These are phyloP conservation scores for Zaprionus lineosus DNA, from an alignment of 2,888 invertebrate species.

Conservation along the genomic window DNA sequence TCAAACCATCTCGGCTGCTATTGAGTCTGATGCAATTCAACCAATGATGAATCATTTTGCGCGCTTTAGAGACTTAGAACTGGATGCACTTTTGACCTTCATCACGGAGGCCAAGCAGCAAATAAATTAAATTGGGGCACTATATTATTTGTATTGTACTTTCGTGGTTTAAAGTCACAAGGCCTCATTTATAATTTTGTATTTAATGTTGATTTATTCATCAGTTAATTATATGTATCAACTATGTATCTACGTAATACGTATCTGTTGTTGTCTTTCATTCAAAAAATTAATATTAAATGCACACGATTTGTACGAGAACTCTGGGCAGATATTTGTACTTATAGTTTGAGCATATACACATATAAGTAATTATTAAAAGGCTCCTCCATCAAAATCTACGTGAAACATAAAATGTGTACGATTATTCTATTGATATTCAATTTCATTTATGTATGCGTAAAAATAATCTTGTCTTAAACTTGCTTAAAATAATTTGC, in stretches of 20 bases:
- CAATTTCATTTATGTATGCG: no score
- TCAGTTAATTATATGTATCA: slow-evolving; percentile 46
- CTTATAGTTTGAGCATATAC: slow-evolving; percentile 35
- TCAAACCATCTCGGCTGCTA: slow-evolving; percentile 82
- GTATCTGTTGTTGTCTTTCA: slow-evolving; percentile 58
- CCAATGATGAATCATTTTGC: slow-evolving; percentile 82
- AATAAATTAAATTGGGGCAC: slow-evolving; percentile 71
- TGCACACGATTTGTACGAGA: slow-evolving; percentile 52
- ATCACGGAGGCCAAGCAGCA: slow-evolving; percentile 82
- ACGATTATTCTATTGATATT: not conserved
- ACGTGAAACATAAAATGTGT: slow-evolving; percentile 27
- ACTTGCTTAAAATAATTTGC: no score
- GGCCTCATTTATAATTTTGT: slow-evolving; percentile 30
- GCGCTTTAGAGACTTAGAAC: slow-evolving; percentile 81
- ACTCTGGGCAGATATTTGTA: slow-evolving; percentile 27
- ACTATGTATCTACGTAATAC: slow-evolving; percentile 58
- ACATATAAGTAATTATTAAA: slow-evolving; percentile 46
- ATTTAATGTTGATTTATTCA: slow-evolving; percentile 39
- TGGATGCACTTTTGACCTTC: slow-evolving; percentile 81
- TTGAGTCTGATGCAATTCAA: slow-evolving; percentile 82
- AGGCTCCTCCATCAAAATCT: slow-evolving; percentile 22
- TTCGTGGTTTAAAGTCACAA: slow-evolving; percentile 17
- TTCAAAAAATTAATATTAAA: slow-evolving; percentile 38
- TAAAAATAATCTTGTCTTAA: no score
- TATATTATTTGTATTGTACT: slow-evolving; percentile 18